phyloP scores from a whole-genome alignment of 2,113 vertebrate genomes.

The Sialia sialis region DNA sequence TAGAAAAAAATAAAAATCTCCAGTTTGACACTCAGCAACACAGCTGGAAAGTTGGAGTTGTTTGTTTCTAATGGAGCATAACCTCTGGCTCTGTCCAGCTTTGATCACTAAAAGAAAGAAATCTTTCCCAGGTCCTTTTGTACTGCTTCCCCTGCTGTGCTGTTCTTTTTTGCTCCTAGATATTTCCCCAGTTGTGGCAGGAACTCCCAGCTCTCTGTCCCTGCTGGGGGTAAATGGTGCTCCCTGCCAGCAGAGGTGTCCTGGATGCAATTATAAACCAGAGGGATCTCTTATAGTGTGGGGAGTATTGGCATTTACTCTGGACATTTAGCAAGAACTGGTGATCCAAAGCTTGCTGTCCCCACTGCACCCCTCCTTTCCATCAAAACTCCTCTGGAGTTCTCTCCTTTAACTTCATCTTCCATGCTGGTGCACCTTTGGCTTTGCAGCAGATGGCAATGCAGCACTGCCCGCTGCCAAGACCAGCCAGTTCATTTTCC shows the following conservation, averaged over 20 bases:
- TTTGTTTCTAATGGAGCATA: not conserved
- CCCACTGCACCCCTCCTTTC: not conserved
- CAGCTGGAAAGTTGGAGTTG: not conserved
- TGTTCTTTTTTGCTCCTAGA: not conserved
- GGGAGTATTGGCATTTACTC: not conserved
- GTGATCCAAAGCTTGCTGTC: not conserved
- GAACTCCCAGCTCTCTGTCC: not conserved
- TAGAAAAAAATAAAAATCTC: not conserved
- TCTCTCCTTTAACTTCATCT: not conserved
- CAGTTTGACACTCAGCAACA: not conserved
- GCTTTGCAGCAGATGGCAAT: constrained; percentile 47
- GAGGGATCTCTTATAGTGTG: not conserved
- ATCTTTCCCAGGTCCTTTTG: not conserved
- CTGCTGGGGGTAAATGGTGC: not conserved
- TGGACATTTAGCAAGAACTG: not conserved
- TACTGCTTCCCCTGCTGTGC: not conserved
- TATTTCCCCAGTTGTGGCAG: not conserved
- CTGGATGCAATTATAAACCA: not conserved
- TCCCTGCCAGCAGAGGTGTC: not conserved
- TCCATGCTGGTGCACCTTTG: not conserved
- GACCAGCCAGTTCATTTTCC: not conserved
- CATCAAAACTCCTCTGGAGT: not conserved
- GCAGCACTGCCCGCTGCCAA: constrained; percentile 7
- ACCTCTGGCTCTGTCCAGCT: not conserved
- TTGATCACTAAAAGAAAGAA: not conserved